These are phyloP conservation scores for Agrotis puta DNA, from an alignment of 2,888 invertebrate species.

Conservation along the genomic window DNA sequence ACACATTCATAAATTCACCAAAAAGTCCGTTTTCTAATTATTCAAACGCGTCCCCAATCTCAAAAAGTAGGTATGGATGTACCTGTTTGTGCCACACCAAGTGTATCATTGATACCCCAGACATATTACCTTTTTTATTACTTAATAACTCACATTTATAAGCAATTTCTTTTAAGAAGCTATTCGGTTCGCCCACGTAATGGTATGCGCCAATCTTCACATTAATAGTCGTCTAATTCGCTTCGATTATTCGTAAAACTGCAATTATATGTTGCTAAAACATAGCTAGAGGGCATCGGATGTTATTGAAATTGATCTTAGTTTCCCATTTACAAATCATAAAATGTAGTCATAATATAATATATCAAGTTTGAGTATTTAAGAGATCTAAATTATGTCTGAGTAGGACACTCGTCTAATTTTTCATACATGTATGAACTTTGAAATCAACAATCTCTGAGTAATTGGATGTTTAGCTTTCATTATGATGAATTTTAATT, in stretches of 20 bases:
- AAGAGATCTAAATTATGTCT: constrained; percentile 45
- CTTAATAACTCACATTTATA: constrained; percentile 57
- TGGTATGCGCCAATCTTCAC: constrained; percentile 57
- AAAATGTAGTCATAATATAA: constrained; percentile 32
- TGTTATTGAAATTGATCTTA: constrained; percentile 47
- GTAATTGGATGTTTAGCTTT: constrained; percentile 10
- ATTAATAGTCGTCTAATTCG: constrained; percentile 59
- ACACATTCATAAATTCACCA: constrained; percentile 8
- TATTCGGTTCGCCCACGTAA: constrained; percentile 56
- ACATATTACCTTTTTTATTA: constrained; percentile 51
- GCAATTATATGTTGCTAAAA: constrained; percentile 64
- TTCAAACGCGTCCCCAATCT: constrained; percentile 14
- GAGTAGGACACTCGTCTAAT: constrained; percentile 26
- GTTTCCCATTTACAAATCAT: constrained; percentile 51
- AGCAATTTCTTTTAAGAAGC: constrained; percentile 62
- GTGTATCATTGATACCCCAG: constrained; percentile 45
- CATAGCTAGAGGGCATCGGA: constrained; percentile 40
- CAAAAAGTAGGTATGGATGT: constrained; percentile 1
- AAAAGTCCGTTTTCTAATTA: constrained; percentile 31
- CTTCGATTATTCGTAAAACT: constrained; percentile 47
- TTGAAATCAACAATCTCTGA: constrained; percentile 20
- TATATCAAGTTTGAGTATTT: constrained; percentile 44
- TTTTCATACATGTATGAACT: constrained; percentile 26
- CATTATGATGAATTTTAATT: constrained; percentile 11
- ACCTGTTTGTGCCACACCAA: constrained; percentile 46